Conservation (phyloP, 2,797 vertebrate genomes). For the Pseudochirops cupreus region DNA sequence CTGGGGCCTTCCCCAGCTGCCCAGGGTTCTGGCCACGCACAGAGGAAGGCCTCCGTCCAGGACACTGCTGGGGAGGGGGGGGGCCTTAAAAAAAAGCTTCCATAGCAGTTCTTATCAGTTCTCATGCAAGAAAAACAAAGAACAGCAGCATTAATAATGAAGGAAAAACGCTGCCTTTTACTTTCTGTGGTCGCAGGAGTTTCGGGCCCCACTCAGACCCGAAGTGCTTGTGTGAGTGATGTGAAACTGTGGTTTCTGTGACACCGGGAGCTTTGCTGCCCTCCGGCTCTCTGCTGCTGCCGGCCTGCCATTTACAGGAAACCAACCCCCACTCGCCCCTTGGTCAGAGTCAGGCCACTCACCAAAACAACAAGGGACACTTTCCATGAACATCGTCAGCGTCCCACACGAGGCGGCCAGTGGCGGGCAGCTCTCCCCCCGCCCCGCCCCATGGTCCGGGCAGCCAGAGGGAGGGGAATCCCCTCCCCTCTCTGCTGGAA, state of each 20-base stretch:
- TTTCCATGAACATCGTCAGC: slow-evolving; percentile 71
- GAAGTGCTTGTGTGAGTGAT: slow-evolving; percentile 86
- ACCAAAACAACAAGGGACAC: slow-evolving; percentile 76
- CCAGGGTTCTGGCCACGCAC: background rate
- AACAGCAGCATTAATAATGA: slow-evolving; percentile 85
- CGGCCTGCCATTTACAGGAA: slow-evolving; percentile 87
- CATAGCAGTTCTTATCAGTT: slow-evolving; percentile 81
- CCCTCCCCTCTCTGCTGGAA: too few relatives aligned
- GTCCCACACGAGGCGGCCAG: fast-evolving
- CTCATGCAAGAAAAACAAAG: slow-evolving; percentile 84
- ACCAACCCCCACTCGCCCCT: slow-evolving; percentile 80
- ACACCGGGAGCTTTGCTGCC: slow-evolving; percentile 85
- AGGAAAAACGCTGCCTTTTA: slow-evolving; percentile 85
- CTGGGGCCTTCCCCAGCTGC: background rate
- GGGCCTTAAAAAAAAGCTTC: slow-evolving; percentile 74
- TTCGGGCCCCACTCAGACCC: slow-evolving; percentile 85
- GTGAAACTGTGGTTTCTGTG: slow-evolving; percentile 87
- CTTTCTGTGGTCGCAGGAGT: slow-evolving; percentile 86
- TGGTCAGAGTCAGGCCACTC: slow-evolving; percentile 82
- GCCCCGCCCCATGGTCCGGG: background rate
- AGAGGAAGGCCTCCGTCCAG: background rate
- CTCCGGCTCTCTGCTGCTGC: slow-evolving; percentile 85
- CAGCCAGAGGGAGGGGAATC: background rate
- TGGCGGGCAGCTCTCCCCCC: background rate
- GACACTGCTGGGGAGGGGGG: too few relatives aligned